Conservation (phyloP, 1,140 invertebrate species). For the Drosophila busckii region DNA sequence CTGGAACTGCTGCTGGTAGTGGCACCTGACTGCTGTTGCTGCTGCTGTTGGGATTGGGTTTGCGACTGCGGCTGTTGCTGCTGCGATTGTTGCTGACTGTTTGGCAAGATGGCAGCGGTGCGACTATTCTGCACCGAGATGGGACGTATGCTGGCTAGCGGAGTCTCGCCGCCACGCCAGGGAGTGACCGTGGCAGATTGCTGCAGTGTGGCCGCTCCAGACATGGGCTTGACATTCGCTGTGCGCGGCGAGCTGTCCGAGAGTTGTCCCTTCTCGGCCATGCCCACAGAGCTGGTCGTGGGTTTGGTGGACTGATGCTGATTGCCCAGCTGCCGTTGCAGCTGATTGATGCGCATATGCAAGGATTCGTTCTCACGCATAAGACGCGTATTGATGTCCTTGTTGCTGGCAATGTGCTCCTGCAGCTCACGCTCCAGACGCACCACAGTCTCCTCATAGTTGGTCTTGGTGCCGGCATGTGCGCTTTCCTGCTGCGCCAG, state of each 20-base stretch:
- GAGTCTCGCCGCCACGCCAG: slow-evolving; percentile 86
- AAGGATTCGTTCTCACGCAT: slow-evolving; percentile 87
- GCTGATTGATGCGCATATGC: slow-evolving; percentile 84
- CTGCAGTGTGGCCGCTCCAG: slow-evolving; percentile 81
- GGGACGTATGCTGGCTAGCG: slow-evolving; percentile 93
- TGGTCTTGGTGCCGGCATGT: slow-evolving; percentile 83
- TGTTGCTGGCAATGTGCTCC: slow-evolving; percentile 83
- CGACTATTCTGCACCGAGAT: slow-evolving; percentile 87
- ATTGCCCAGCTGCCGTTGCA: slow-evolving; percentile 88
- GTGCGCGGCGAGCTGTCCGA: slow-evolving; percentile 88
- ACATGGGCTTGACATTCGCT: slow-evolving; percentile 97
- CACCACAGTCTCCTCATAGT: slow-evolving; percentile 86
- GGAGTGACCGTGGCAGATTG: slow-evolving; percentile 82
- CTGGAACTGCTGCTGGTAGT: slow-evolving; percentile 50
- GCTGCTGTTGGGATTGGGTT: slow-evolving; percentile 35
- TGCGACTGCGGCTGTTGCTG: too few relatives aligned
- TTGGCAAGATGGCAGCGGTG: slow-evolving; percentile 89
- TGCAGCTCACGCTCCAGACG: slow-evolving; percentile 88
- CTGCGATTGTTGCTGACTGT: slow-evolving; percentile 80
- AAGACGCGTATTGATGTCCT: slow-evolving; percentile 82
- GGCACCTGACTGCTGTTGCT: slow-evolving; percentile 27
- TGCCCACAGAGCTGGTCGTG: slow-evolving; percentile 82
- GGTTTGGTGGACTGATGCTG: slow-evolving; percentile 86
- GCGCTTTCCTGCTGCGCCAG: slow-evolving; percentile 82
- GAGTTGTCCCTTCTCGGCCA: slow-evolving; percentile 84